Evolutionary conservation across 2,113 vertebrate species (phyloP).

Genomic region (Cyprinus carpio): DNA sequence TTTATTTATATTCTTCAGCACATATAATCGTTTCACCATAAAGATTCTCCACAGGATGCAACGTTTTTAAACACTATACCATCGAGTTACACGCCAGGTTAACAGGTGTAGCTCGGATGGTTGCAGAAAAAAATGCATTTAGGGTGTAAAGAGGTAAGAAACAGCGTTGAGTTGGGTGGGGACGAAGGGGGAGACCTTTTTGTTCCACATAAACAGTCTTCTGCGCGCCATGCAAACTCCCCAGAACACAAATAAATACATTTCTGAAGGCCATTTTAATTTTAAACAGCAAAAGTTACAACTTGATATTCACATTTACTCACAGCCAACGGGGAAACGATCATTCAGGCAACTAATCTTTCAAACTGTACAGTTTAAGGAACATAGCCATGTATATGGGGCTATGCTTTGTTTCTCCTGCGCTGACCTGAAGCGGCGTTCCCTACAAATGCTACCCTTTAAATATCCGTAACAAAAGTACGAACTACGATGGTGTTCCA

Average conservation of each 20-base stretch:
- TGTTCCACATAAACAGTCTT: slow-evolving; percentile 7
- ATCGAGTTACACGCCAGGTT: no score
- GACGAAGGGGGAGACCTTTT: slow-evolving; percentile 11
- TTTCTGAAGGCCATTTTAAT: neutral
- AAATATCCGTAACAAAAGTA: neutral
- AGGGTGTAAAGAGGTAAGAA: neutral
- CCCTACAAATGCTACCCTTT: neutral
- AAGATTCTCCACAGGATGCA: no score
- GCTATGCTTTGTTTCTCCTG: slow-evolving; percentile 12
- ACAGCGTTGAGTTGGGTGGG: neutral
- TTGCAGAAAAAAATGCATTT: neutral
- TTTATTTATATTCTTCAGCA: no score
- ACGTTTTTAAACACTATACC: no score
- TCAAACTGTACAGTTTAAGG: neutral
- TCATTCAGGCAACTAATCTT: neutral
- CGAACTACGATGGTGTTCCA: neutral
- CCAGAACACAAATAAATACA: neutral
- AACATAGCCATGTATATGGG: neutral
- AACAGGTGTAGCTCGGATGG: no score
- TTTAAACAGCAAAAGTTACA: neutral
- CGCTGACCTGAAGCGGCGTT: neutral
- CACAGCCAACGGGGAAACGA: accelerated
- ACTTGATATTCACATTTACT: neutral
- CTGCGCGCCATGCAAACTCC: neutral
- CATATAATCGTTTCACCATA: no score